Percentiles rank a stretch among this genome's conserved stretches.
These are phyloP conservation scores for Sarotherodon lohbergeri DNA, from an alignment of 2,113 vertebrate genomes.

Conservation along the genomic window DNA sequence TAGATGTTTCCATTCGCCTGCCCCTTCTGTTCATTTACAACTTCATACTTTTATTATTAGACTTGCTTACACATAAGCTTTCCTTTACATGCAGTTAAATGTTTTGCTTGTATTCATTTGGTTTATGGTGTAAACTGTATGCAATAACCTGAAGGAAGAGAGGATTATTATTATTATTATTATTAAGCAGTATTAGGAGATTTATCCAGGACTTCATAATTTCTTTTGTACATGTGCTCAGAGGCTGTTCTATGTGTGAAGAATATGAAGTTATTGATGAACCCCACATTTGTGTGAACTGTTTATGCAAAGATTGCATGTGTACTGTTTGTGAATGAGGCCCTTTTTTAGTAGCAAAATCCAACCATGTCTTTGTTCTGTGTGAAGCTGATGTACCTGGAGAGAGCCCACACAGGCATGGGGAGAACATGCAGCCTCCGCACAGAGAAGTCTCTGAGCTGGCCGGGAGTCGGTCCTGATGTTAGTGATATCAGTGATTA, in stretches of 20 bases:
- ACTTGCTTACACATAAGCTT: not conserved
- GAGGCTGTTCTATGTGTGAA: not conserved
- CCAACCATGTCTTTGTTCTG: not conserved
- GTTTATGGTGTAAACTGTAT: not conserved
- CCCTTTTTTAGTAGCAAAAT: not conserved
- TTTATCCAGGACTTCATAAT: not conserved
- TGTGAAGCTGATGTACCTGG: not conserved
- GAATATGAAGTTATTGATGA: not conserved
- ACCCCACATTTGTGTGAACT: not conserved
- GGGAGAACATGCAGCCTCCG: not conserved
- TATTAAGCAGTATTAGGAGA: not conserved
- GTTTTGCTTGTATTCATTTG: not conserved
- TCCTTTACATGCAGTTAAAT: not conserved
- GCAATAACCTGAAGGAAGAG: not conserved
- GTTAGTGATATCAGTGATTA: not conserved
- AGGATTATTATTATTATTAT: not conserved
- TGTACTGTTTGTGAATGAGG: not conserved
- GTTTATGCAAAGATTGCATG: not conserved
- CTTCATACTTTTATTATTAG: not conserved
- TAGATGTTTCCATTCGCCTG: not conserved
- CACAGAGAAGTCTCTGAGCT: not conserved
- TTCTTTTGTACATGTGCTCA: not conserved
- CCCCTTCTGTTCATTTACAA: not conserved
- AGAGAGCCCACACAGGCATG: not conserved
- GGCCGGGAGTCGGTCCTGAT: not conserved